A percentile compares a stretch with the other conserved stretches of the same genome.
Conservation (phyloP, 2,797 vertebrate species). For the Rhynchotus rufescens region DNA sequence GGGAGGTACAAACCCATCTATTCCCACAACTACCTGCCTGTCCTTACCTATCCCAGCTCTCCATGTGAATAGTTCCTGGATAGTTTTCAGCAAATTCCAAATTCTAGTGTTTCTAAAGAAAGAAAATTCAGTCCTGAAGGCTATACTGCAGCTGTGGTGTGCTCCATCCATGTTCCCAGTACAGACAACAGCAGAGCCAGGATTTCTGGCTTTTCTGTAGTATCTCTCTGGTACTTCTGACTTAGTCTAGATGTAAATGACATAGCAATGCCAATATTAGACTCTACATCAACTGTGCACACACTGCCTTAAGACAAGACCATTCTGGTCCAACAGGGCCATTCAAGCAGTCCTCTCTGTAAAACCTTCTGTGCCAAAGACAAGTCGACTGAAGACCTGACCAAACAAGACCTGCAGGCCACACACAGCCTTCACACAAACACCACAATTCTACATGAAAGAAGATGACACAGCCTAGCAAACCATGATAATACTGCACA, state of each 20-base stretch:
- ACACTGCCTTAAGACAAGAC: background rate
- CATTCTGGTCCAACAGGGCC: background rate
- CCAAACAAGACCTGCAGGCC: background rate
- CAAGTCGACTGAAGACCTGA: background rate
- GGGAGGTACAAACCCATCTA: background rate
- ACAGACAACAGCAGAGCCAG: background rate
- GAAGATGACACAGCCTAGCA: background rate
- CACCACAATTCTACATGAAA: background rate
- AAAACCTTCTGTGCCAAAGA: background rate
- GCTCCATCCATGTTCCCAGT: background rate
- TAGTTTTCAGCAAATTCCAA: background rate
- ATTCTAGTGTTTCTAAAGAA: background rate
- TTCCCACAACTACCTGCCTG: background rate
- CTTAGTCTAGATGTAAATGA: background rate
- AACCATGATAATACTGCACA: background rate
- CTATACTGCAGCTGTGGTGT: background rate
- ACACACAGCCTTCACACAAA: fast-evolving
- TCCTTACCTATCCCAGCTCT: background rate
- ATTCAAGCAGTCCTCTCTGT: background rate
- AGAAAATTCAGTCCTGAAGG: background rate
- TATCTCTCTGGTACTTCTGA: background rate
- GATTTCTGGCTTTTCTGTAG: background rate
- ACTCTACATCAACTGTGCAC: background rate
- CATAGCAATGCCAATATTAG: background rate
- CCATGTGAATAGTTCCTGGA: fast-evolving